Conservation (phyloP, 2,797 vertebrate genomes). For the Dendrocincla tyrannina region DNA sequence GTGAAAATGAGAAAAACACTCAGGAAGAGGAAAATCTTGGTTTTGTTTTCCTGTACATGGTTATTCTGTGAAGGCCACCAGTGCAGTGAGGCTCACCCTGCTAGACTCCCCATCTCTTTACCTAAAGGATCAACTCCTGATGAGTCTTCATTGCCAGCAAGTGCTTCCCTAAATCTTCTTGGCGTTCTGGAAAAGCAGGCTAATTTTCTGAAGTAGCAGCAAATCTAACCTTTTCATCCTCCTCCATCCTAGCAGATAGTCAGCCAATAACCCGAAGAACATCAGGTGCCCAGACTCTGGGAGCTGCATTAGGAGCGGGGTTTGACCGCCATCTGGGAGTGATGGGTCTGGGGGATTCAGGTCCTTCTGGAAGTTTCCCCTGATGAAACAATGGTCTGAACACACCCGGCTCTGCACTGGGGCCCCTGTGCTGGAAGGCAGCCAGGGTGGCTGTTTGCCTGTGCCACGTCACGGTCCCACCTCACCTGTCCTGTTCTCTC, state of each 20-base stretch:
- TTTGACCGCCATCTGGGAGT: accelerated
- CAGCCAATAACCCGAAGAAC: neutral
- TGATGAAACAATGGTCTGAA: accelerated
- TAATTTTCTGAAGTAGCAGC: neutral
- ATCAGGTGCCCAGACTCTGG: neutral
- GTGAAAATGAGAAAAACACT: neutral
- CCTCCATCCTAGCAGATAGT: neutral
- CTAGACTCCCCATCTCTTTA: neutral
- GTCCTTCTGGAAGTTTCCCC: neutral
- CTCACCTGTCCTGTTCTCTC: neutral
- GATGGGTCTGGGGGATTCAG: accelerated
- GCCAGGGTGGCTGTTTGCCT: constrained; percentile 16
- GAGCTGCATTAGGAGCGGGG: neutral
- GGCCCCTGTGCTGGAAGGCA: neutral
- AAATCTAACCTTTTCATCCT: neutral
- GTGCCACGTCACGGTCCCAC: neutral
- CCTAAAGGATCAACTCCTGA: neutral
- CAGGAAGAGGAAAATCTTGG: neutral
- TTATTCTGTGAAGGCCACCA: neutral
- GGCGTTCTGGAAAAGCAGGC: neutral
- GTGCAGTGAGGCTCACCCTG: neutral
- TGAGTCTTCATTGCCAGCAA: neutral
- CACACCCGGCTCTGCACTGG: accelerated
- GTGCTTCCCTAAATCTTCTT: neutral
- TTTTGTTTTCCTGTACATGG: neutral